Base-by-base conservation (phyloP, 2,113 vertebrate genomes). In the Larimichthys polyactis region DNA sequence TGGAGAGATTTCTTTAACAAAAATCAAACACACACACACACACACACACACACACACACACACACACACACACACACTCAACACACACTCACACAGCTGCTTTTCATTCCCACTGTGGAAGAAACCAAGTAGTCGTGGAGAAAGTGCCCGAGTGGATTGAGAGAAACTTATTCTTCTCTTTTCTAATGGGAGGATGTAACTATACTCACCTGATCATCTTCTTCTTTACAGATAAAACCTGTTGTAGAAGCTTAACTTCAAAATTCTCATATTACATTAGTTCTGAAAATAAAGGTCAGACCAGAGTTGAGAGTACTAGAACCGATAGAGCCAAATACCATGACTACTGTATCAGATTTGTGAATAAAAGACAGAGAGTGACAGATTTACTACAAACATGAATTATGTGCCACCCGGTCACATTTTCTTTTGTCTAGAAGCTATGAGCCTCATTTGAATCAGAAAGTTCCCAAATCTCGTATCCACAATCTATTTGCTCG, bases 1-100 rank as follows among this genome's bases (percentile, higher is more conserved):
- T 36, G 48, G 43, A 69, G 77, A 60, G 63, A 60, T 75, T 65
- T 79, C 55, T 79, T 64, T 77, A 64, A 80, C 65, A 71, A 29
- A 29, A 81, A 63, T 55, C 71, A 74, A 44, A 68, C 43, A 74
- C 3, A 22, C 36, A 36, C 7, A 32, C 44, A 4, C 0, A 71
- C 44, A 70, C 29, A 29, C 29, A 29, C 29, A 71, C 29, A 57
- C 29, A 51, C 70, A 32, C 32, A 4, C 0, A 71, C 44, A 70
- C 57, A 81, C 60, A 58, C 43, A 67, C 43, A 57, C 29, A 44
- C 70, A 44, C 57, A 49, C 68, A 44, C 36, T 76, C 32, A 54
- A 68, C 62, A 22, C 11, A n/a, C 15, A 73, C 70, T 46, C n/a
- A 57, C 4, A 55, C 29, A 49, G 29, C 63, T 49, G 43, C 67